Conservation (phyloP, 2,113 vertebrate genomes). For the Sylvia atricapilla region DNA sequence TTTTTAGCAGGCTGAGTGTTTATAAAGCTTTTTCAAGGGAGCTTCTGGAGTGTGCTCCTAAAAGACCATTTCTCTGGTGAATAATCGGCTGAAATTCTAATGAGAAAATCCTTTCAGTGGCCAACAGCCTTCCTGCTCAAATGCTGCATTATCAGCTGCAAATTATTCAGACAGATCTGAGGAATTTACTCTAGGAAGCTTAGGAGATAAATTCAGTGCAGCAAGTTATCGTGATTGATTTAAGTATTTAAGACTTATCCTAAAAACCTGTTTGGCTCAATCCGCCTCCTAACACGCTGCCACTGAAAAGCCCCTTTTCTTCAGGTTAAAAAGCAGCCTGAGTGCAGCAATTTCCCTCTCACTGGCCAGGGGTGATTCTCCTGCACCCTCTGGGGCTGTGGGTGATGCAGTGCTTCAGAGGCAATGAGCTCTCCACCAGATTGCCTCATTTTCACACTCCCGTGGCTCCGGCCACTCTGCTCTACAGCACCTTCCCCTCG, state of each 20-base stretch:
- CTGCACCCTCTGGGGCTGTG: background rate
- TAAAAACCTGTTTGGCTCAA: background rate
- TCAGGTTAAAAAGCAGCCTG: background rate
- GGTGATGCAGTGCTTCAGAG: background rate
- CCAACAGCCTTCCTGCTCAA: slow-evolving; percentile 10
- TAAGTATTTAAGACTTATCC: slow-evolving; percentile 52
- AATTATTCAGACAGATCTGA: slow-evolving; percentile 48
- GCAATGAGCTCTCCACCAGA: background rate
- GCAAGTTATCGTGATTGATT: slow-evolving; percentile 17
- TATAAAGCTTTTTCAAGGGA: background rate
- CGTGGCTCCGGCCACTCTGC: background rate
- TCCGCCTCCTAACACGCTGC: background rate
- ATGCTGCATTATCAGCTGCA: slow-evolving; percentile 20
- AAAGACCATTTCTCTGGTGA: slow-evolving; percentile 4
- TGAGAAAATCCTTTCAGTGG: slow-evolving; percentile 33
- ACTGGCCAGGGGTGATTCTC: background rate
- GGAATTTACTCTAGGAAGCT: slow-evolving; percentile 46
- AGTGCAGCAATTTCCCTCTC: background rate
- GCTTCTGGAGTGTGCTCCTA: background rate
- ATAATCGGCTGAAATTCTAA: slow-evolving; percentile 30
- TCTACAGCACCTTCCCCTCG: background rate
- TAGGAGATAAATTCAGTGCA: slow-evolving; percentile 48
- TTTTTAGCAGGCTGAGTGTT: background rate
- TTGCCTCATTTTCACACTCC: background rate
- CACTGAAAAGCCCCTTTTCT: background rate